A percentile compares a stretch with the other conserved stretches of the same genome.
Conservation (phyloP, 2,888 invertebrate species). For the Mythimna impura region DNA sequence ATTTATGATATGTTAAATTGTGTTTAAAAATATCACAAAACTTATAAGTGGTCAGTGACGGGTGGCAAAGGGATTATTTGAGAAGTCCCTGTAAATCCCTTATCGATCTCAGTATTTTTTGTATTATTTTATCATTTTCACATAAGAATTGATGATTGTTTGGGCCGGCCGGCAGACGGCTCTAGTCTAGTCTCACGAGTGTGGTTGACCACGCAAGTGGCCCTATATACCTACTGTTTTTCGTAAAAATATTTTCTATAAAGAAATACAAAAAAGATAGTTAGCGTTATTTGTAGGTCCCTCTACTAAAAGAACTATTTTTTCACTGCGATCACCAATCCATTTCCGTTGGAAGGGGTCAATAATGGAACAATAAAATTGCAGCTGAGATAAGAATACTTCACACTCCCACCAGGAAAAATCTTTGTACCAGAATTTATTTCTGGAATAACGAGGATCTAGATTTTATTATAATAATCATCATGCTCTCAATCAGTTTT, state of each 20-base stretch:
- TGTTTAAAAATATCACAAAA: not conserved
- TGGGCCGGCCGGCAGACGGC: constrained; percentile 79
- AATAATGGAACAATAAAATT: no score
- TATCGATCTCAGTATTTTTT: constrained; percentile 88
- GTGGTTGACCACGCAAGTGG: constrained; percentile 81
- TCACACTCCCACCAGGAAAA: not conserved
- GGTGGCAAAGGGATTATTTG: constrained; percentile 74
- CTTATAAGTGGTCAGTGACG: not conserved
- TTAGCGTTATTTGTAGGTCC: no score
- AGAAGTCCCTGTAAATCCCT: constrained; percentile 94
- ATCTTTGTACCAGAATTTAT: not conserved
- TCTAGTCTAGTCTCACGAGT: constrained; percentile 82
- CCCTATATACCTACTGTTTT: constrained; percentile 81
- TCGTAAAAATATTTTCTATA: constrained; percentile 89
- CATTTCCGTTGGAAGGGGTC: no score
- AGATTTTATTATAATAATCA: no score
- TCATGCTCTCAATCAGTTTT: not conserved
- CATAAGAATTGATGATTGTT: constrained; percentile 84
- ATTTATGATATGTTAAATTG: not conserved
- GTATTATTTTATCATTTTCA: constrained; percentile 88
- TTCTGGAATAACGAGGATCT: not conserved
- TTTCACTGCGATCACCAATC: no score
- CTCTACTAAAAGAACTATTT: no score
- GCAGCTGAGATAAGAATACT: no score
- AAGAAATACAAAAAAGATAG: constrained; percentile 77